phyloP scores from a whole-genome alignment of 2,888 invertebrate genomes.

The Erebia palarica region DNA sequence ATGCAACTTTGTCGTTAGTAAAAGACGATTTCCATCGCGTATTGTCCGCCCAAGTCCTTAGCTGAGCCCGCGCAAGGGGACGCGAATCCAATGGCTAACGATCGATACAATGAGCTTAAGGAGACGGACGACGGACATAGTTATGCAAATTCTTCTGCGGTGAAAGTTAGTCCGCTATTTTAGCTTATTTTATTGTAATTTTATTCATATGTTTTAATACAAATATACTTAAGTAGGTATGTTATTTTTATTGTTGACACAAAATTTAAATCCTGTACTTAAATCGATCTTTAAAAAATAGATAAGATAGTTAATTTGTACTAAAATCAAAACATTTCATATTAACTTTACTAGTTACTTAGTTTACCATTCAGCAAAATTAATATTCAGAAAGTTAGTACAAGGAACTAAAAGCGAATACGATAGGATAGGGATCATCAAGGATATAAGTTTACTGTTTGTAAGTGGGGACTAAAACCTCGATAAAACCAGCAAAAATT shows the following conservation, averaged over 20 bases:
- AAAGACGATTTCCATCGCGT: no score
- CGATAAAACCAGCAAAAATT: neutral
- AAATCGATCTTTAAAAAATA: neutral
- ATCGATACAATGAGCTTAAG: slow-evolving; percentile 53
- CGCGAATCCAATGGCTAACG: slow-evolving; percentile 64
- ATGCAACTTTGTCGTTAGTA: no score
- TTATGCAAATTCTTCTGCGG: neutral
- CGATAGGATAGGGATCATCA: neutral
- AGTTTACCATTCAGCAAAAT: no score
- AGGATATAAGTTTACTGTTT: neutral
- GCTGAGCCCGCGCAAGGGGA: slow-evolving; percentile 60
- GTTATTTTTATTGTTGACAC: no score
- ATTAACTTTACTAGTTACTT: no score
- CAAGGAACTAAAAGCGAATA: no score
- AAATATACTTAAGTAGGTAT: no score
- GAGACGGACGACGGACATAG: neutral
- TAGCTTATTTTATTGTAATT: neutral
- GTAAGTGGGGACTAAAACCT: neutral
- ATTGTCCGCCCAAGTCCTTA: no score
- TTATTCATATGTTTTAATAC: neutral
- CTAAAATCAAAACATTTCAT: no score
- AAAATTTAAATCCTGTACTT: no score
- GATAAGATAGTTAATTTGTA: neutral
- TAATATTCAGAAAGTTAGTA: no score
- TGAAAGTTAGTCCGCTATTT: slow-evolving; percentile 11